Evolutionary conservation across 2,113 vertebrate genomes (phyloP).

Genomic region (Falcunculus frontatus): DNA sequence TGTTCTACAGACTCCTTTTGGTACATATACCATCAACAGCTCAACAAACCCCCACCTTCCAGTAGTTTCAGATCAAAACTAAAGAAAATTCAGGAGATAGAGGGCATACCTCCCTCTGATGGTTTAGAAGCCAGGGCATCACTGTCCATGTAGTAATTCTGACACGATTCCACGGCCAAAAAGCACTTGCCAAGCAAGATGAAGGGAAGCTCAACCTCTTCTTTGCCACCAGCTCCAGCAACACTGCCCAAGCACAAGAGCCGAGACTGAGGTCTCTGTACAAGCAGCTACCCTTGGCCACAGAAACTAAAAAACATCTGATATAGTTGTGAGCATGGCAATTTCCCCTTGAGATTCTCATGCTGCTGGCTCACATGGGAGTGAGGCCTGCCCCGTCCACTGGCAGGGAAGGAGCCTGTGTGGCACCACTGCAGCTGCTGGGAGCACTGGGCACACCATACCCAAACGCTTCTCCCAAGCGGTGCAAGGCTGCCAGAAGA

Average conservation of each 20-base stretch:
- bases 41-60: neutral
- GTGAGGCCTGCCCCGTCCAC: neutral
- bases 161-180: neutral
- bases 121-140: neutral
- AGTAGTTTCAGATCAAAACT: neutral
- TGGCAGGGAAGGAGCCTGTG: neutral
- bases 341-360: neutral
- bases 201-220: neutral
- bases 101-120: neutral
- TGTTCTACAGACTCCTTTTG: neutral
- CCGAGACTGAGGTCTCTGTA: rapidly evolving
- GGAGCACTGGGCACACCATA: neutral
- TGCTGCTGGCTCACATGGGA: rapidly evolving
- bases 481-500: rapidly evolving
- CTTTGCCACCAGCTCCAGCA: neutral
- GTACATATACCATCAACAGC: neutral
- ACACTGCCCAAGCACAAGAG: neutral
- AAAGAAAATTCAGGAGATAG: neutral
- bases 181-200: neutral
- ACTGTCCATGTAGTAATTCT: neutral
- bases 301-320: neutral
- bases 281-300: neutral
- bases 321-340: neutral
- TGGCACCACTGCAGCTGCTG: rapidly evolving
- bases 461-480: neutral